A percentile compares a stretch with the other conserved stretches of the same genome.
Conservation (phyloP, 2,797 vertebrate genomes). For the Melopsittacus undulatus region DNA sequence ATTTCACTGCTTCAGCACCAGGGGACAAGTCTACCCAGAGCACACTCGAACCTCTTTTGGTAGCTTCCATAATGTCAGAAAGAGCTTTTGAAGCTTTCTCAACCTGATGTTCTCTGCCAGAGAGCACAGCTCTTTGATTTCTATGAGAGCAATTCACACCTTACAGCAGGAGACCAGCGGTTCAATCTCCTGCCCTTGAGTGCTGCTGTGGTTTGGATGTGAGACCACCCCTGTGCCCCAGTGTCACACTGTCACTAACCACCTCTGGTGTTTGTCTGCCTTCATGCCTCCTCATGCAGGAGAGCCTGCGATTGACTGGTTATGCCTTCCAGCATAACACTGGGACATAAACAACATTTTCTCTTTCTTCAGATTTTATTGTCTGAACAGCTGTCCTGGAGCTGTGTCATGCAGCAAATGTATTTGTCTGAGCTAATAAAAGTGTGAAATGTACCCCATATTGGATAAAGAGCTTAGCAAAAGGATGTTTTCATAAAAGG, state of each 20-base stretch:
- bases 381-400: conserved; percentile 29
- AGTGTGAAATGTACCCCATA: not conserved
- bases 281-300: not conserved
- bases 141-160: not conserved
- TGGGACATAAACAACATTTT: not conserved
- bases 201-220: not conserved
- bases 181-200: not conserved
- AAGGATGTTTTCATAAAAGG: not conserved
- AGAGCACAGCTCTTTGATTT: not conserved
- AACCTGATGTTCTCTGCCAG: not conserved
- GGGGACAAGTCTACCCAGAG: not conserved
- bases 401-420: not conserved
- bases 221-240: not conserved
- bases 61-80: not conserved
- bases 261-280: not conserved
- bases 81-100: not conserved
- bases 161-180: not conserved
- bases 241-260: not conserved
- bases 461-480: not conserved
- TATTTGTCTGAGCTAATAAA: not conserved
- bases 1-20: not conserved
- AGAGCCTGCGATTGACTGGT: not conserved
- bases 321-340: not conserved
- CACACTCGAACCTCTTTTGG: fast-evolving
- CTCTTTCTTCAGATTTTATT: not conserved